phyloP scores from a whole-genome alignment of 2,888 invertebrate genomes.

The Metopia argyrocephala region DNA sequence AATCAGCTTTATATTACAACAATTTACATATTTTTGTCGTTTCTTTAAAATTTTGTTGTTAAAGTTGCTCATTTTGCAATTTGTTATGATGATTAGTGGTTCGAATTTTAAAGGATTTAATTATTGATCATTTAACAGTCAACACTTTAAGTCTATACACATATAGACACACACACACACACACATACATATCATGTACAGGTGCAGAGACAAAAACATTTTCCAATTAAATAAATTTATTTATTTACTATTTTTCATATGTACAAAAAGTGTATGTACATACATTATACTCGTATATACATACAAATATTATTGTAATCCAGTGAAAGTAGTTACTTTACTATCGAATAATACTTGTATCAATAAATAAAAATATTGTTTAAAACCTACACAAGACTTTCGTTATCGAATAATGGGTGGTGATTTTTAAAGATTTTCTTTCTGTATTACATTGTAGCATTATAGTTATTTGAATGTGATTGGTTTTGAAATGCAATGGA shows the following conservation, averaged over 20 bases:
- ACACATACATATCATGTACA: slow-evolving; percentile 28
- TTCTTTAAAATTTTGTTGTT: slow-evolving; percentile 29
- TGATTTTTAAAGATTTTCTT: no score
- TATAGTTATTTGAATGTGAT: no score
- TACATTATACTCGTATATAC: no score
- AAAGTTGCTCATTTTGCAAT: slow-evolving; percentile 36
- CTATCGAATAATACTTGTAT: not conserved
- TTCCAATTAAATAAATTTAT: not conserved
- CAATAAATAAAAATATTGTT: not conserved
- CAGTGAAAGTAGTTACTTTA: slow-evolving; percentile 39
- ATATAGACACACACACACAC: slow-evolving; percentile 39
- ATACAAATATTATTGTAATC: not conserved
- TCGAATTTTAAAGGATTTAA: slow-evolving; percentile 63
- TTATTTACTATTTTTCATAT: not conserved
- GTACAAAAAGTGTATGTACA: no score
- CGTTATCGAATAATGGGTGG: not conserved
- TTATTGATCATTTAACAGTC: slow-evolving; percentile 59
- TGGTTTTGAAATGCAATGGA: no score
- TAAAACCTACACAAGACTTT: not conserved
- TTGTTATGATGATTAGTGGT: slow-evolving; percentile 58
- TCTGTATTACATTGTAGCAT: no score
- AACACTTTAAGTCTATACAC: slow-evolving; percentile 55
- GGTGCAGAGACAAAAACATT: not conserved
- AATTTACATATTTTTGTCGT: slow-evolving; percentile 51
- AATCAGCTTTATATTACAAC: slow-evolving; percentile 45